These are phyloP conservation scores for Prinia subflava DNA, from an alignment of 2,113 vertebrate genomes.

Conservation along the genomic window DNA sequence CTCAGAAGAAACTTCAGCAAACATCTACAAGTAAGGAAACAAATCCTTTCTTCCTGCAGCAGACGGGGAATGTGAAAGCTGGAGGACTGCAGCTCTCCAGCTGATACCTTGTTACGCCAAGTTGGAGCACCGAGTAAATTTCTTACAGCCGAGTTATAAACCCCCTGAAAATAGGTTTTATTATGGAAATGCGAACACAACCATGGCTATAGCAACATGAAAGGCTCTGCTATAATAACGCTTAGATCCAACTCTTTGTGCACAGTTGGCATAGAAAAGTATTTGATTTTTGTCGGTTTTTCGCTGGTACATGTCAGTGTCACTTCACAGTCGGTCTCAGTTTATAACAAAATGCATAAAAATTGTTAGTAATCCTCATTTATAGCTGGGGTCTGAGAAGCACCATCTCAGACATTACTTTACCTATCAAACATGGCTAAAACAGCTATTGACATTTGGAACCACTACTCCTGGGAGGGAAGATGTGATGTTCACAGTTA, in stretches of 20 bases:
- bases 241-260: slow-evolving; percentile 63
- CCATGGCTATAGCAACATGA: slow-evolving; percentile 64
- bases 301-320: slow-evolving; percentile 55
- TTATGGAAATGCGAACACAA: slow-evolving; percentile 62
- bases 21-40: not conserved
- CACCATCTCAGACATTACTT: slow-evolving; percentile 45
- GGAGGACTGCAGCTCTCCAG: not conserved
- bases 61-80: not conserved
- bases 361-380: slow-evolving; percentile 62
- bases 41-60: not conserved
- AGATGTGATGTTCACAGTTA: slow-evolving; percentile 39
- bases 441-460: slow-evolving; percentile 62
- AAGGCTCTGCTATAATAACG: slow-evolving; percentile 60
- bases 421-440: slow-evolving; percentile 54
- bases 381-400: slow-evolving; percentile 43
- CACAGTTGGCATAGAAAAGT: slow-evolving; percentile 63
- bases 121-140: slow-evolving; percentile 48
- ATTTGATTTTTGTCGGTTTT: slow-evolving; percentile 30
- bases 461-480: slow-evolving; percentile 1
- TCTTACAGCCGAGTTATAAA: slow-evolving; percentile 66
- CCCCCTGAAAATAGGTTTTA: slow-evolving; percentile 72
- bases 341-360: slow-evolving; percentile 52
- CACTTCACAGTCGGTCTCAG: slow-evolving; percentile 57
- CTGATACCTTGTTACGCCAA: slow-evolving; percentile 56
- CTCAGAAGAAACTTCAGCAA: not conserved